These are phyloP conservation scores for Papilio protenor DNA, from an alignment of 2,888 invertebrate genomes.

Conservation along the genomic window DNA sequence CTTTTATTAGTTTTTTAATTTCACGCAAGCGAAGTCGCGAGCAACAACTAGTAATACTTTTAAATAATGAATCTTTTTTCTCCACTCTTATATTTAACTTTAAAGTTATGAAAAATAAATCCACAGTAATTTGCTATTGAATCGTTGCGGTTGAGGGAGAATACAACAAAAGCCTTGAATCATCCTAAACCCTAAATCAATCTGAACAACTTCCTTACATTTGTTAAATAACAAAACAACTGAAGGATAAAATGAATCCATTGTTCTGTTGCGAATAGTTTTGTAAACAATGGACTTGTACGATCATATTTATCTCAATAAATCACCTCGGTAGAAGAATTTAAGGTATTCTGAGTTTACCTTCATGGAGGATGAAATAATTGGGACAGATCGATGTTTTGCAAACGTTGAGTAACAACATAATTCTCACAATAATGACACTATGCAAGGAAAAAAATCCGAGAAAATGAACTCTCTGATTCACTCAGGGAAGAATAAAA, in stretches of 20 bases:
- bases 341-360: slow-evolving; percentile 9
- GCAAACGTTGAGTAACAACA: neutral
- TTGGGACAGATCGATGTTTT: slow-evolving; percentile 17
- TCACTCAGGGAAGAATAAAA: slow-evolving; percentile 15
- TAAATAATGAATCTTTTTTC: too few species aligned
- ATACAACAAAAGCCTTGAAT: slow-evolving; percentile 44
- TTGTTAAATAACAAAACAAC: slow-evolving; percentile 52
- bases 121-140: neutral
- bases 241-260: slow-evolving; percentile 50
- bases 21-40: too few species aligned
- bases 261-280: slow-evolving; percentile 54
- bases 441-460: slow-evolving; percentile 4
- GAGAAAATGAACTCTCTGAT: neutral
- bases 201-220: slow-evolving; percentile 55
- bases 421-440: neutral
- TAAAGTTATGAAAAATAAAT: neutral
- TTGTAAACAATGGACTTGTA: slow-evolving; percentile 55
- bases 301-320: slow-evolving; percentile 45
- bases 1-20: too few species aligned
- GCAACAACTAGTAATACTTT: too few species aligned
- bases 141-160: neutral
- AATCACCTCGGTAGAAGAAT: slow-evolving; percentile 13
- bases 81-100: neutral
- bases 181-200: slow-evolving; percentile 50
- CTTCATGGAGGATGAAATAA: slow-evolving; percentile 32